Evolutionary conservation across 2,888 invertebrate species (phyloP).

Genomic region (Rutpela maculata): DNA sequence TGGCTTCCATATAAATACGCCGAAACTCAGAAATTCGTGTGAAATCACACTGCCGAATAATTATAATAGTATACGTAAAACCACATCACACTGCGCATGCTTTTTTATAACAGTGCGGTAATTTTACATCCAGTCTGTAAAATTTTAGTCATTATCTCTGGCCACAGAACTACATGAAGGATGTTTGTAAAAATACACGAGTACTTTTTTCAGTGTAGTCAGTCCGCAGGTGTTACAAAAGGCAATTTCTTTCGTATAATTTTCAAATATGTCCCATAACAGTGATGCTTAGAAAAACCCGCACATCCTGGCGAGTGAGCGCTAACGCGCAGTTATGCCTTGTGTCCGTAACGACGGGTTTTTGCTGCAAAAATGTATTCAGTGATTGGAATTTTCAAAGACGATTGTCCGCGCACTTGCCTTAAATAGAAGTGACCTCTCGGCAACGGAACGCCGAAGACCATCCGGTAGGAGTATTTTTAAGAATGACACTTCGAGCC

Average conservation of each 20-base stretch:
- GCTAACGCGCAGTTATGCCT: constrained; percentile 50
- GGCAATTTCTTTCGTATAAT: constrained; percentile 19
- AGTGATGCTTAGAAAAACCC: constrained; percentile 17
- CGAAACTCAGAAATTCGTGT: too few species aligned
- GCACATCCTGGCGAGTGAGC: constrained; percentile 27
- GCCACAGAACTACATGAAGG: too few species aligned
- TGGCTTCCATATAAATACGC: too few species aligned
- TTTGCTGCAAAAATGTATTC: constrained; percentile 54
- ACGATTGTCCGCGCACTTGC: constrained; percentile 55
- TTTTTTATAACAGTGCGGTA: too few species aligned
- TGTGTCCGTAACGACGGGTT: constrained; percentile 51
- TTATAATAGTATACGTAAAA: too few species aligned
- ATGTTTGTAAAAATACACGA: too few species aligned
- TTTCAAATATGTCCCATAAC: constrained; percentile 18
- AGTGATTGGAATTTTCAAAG: constrained; percentile 59
- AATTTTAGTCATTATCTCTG: too few species aligned
- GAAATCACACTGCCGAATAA: too few species aligned
- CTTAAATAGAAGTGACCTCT: constrained; percentile 52
- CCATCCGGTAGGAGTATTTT: constrained; percentile 5
- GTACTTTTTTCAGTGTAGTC: too few species aligned
- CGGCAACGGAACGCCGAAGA: neutral
- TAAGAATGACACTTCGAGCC: neutral
- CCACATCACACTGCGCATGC: too few species aligned
- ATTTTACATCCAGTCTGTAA: too few species aligned
- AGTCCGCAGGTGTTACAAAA: neutral